phyloP scores from a whole-genome alignment of 2,888 invertebrate genomes.

The Protodeltote pygarga region DNA sequence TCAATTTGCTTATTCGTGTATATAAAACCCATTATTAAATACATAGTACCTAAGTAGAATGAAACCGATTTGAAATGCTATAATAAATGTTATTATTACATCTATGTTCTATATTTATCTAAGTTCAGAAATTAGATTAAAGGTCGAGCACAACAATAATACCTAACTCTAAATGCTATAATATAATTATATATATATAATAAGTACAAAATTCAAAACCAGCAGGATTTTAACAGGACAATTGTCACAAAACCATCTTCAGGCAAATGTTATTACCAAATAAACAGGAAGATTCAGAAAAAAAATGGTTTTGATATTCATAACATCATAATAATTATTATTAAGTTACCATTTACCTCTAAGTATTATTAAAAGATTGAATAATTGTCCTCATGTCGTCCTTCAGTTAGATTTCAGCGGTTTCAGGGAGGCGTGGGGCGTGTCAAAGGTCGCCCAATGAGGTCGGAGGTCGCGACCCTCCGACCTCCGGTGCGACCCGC shows the following conservation, averaged over 20 bases:
- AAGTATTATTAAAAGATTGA: no score
- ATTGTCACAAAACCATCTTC: constrained; percentile 7
- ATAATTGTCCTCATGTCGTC: constrained; percentile 57
- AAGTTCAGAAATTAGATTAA: no score
- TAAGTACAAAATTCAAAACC: constrained; percentile 5
- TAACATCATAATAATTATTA: no score
- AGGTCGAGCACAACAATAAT: no score
- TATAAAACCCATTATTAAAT: no score
- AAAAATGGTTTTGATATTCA: neutral
- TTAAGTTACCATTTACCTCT: constrained; percentile 3
- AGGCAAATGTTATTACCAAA: neutral
- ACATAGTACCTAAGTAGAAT: no score
- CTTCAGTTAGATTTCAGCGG: constrained; percentile 60
- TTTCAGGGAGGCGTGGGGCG: constrained; percentile 76
- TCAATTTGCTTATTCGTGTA: no score
- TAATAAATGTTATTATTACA: no score
- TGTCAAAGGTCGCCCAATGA: constrained; percentile 83
- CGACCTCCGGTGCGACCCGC: constrained; percentile 68
- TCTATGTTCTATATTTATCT: no score
- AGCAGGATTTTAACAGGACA: constrained; percentile 39
- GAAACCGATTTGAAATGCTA: no score
- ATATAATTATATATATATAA: no score
- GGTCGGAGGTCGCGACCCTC: constrained; percentile 83
- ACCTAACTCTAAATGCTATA: no score
- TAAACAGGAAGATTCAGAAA: neutral